Percentiles rank a stretch among this genome's conserved stretches.
These are phyloP conservation scores for Acromyrmex echinatior DNA, from an alignment of 1,140 invertebrate species.

Conservation along the genomic window DNA sequence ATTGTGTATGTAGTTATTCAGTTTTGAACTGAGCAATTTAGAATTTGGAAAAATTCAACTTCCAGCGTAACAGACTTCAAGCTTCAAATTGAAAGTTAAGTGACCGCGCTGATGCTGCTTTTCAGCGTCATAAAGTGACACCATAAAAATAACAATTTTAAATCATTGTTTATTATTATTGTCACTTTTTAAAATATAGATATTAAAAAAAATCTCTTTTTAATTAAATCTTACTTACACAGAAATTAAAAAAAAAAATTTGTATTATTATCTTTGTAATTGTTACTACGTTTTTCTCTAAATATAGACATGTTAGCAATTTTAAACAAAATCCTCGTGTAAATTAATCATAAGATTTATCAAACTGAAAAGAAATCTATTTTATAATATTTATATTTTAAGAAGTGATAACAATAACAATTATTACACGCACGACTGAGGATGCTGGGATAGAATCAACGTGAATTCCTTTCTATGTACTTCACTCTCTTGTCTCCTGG, in stretches of 20 bases:
- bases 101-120: too few relatives aligned
- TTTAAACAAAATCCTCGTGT: not conserved
- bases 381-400: not conserved
- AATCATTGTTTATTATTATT: not conserved
- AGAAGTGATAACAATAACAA: not conserved
- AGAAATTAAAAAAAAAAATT: not conserved
- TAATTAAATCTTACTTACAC: not conserved
- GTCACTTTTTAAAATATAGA: not conserved
- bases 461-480: not conserved
- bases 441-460: not conserved
- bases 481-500: not conserved
- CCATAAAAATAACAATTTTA: too few relatives aligned
- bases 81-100: too few relatives aligned
- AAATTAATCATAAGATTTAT: not conserved
- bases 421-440: not conserved
- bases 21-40: too few relatives aligned
- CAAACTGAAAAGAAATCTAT: not conserved
- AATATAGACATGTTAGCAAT: not conserved
- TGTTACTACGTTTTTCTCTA: too few relatives aligned
- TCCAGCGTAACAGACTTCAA: too few relatives aligned
- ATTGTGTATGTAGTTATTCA: too few relatives aligned
- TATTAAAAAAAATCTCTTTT: not conserved
- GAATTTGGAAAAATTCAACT: too few relatives aligned
- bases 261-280: too few relatives aligned
- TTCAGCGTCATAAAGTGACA: too few relatives aligned